Percentiles rank a stretch among this genome's conserved stretches.
These are phyloP conservation scores for Chloropsis hardwickii DNA, from an alignment of 2,113 vertebrate species.

Conservation along the genomic window DNA sequence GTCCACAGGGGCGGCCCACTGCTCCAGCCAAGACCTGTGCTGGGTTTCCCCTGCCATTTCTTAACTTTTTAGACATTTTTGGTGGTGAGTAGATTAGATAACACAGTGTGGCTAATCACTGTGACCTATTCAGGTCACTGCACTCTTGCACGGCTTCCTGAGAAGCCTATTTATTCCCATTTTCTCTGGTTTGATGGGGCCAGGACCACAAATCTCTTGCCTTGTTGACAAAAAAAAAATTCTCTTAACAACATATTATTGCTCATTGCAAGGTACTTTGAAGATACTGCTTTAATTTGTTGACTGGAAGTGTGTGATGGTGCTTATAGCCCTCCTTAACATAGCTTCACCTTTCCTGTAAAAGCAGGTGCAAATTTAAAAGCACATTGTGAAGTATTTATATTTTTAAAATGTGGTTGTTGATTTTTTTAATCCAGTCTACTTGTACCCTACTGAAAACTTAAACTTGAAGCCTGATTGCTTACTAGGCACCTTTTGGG, in stretches of 20 bases:
- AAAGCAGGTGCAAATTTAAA: not conserved
- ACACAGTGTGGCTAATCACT: not conserved
- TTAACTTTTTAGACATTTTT: not conserved
- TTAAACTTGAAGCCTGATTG: not conserved
- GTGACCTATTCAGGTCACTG: not conserved
- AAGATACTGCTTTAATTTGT: not conserved
- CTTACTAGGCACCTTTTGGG: not conserved
- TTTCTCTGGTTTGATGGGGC: not conserved
- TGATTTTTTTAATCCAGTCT: not conserved
- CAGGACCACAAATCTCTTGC: accelerated
- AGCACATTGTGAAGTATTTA: not conserved
- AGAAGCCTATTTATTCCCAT: not conserved
- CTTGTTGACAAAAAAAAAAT: not conserved
- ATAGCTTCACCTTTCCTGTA: not conserved
- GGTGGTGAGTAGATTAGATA: not conserved
- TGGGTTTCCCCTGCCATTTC: not conserved
- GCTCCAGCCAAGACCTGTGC: not conserved
- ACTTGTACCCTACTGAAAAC: not conserved
- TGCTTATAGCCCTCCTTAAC: not conserved
- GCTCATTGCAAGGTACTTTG: not conserved
- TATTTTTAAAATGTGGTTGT: not conserved
- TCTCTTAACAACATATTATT: not conserved
- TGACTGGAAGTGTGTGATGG: not conserved
- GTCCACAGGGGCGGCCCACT: accelerated
- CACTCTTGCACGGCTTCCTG: not conserved